Conservation (phyloP, 2,888 invertebrate species). For the Stenodema calcarata region DNA sequence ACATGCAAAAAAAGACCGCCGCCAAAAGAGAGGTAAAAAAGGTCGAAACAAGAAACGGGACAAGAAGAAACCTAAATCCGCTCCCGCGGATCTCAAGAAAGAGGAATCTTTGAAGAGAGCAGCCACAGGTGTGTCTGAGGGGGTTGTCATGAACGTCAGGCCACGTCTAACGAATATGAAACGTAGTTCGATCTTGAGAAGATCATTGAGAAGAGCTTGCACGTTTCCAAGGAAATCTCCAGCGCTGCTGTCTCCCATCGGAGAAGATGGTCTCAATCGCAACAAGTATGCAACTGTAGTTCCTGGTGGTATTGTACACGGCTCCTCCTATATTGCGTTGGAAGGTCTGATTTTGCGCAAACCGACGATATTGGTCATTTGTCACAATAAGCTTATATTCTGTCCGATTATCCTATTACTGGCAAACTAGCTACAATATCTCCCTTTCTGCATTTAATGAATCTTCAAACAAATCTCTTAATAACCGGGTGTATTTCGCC, state of each 20-base stretch:
- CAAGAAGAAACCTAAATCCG: background rate
- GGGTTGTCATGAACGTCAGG: background rate
- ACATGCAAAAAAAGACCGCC: background rate
- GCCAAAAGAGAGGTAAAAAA: background rate
- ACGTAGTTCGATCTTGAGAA: background rate
- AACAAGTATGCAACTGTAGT: too few relatives aligned
- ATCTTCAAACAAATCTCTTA: too few relatives aligned
- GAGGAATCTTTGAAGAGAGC: background rate
- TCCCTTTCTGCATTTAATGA: too few relatives aligned
- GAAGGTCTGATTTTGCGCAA: too few relatives aligned
- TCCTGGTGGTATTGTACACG: too few relatives aligned
- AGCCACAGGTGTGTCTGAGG: background rate
- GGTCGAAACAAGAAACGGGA: background rate
- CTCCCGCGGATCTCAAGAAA: background rate
- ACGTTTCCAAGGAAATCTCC: background rate
- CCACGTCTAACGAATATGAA: background rate
- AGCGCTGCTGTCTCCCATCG: too few relatives aligned
- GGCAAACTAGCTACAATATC: too few relatives aligned
- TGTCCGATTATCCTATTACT: too few relatives aligned
- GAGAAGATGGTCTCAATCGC: background rate
- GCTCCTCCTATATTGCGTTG: too few relatives aligned
- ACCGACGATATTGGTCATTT: too few relatives aligned
- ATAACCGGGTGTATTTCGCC: too few relatives aligned
- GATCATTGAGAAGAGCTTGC: background rate
- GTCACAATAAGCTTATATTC: too few relatives aligned